Evolutionary conservation across 2,797 vertebrate genomes (phyloP), one percentile per base, ranked within the genome.

Genomic region (Pseudochaenichthys georgianus): DNA sequence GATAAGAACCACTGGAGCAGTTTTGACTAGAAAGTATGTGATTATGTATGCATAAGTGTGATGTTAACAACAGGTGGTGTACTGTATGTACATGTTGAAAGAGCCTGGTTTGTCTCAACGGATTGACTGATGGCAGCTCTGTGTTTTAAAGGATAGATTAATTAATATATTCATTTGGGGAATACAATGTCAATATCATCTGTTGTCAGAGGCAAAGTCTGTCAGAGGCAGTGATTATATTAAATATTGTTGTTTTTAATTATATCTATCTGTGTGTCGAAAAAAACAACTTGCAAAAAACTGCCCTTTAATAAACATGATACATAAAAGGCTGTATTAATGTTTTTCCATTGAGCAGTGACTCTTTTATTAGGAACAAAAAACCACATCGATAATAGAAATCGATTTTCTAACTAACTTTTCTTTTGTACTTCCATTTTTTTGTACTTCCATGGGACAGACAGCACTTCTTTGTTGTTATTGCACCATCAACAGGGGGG

Each of bases 71-170:
- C 42, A 52, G n/a, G 9, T 13, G 16, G 0, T 60, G 15, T 53
- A 51, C 16, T 73, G 53, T 70, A 47, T 77, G 21, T 73, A 43
- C 19, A 69, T 75, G 69, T 38, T 63, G 6, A 59, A 75, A 47
- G 31, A 38, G 6, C 34, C 34, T 9, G 38, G 42, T 15, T 53
- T 64, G 16, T 73, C 17, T 5, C 75, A 55, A 70, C 38, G 65
- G 21, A 59, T 52, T 3, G 9, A 57, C 0, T 62, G 42, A 65
- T 64, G 41, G 42, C 19, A 61, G 17, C 21, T 17, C 5, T 53
- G 45, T 11, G 47, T 70, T 78, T 70, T 46, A 38, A 16, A 21
- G 50, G 5, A 28, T 59, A 7, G 1, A 52, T 62, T 12, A 71
- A 61, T 57, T 0, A 48, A 58, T 66, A 58, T 66, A 57, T 46